Evolutionary conservation across 2,888 invertebrate genomes (phyloP), one percentile per base, ranked within the genome.

Genomic region (Tetranychus truncatus): DNA sequence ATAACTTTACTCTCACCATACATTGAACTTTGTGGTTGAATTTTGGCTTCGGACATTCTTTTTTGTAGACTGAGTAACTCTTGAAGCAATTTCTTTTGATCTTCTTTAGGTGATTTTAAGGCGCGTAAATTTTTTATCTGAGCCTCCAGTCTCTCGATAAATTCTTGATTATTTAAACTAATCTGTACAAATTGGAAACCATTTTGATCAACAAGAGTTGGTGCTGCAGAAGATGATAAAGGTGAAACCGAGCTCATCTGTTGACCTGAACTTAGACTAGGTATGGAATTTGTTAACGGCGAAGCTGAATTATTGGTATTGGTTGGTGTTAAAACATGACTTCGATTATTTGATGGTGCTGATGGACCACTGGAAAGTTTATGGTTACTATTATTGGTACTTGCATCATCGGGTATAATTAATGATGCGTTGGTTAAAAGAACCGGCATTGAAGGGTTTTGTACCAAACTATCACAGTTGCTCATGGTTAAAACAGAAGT

Each of bases 1-100:
- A 76, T 66, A 7, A 76, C 20, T 18, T 72, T 74, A 44, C 76
- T 66, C 46, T 74, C 74, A 18, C 67, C 74, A 8, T 66, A 11
- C 18, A 18, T 34, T 45, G 66, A 72, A 66, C 65, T 77, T 24
- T 76, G 45, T 9, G 65, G 45, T 66, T 66, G 46, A 18, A n/a
- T 45, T 66, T 74, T 71, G 21, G 73, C 76, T 69, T 44, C 18
- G 24, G 65, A 66, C 69, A 90, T 89, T 80, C 88, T 88, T 77
- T 88, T 87, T 80, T 89, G 89, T 78, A 89, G 88, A 75, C 87
- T 85, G 79, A 88, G 87, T 55, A 90, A 82, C 78, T 87, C 85
- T 76, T 87, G 85, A 73, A 88, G 80, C 11, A 86, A 81, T 11
- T 84, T 81, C 80, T 87, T 86, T 77, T 88, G 88, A 15, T 84